Percentiles rank a stretch among this genome's conserved stretches.
Evolutionary conservation across 2,888 invertebrate genomes (phyloP).

Genomic region (Chelonus formosanus): DNA sequence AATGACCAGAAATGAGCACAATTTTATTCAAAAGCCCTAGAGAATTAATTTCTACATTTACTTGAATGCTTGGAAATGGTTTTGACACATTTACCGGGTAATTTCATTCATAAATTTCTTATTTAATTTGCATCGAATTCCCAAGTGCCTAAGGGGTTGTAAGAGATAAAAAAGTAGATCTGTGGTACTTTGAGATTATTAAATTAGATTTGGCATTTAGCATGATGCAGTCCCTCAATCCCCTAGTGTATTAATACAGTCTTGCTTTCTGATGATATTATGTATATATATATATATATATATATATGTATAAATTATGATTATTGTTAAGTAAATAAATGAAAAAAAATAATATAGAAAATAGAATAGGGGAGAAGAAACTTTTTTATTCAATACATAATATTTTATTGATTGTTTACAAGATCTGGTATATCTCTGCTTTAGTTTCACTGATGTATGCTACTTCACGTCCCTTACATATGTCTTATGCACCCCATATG

Average conservation of each 20-base stretch:
- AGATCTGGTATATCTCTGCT: too few species aligned
- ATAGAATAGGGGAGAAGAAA: too few species aligned
- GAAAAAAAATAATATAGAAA: too few species aligned
- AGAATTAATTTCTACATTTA: neutral
- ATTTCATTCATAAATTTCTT: constrained; percentile 7
- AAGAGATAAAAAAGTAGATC: constrained; percentile 19
- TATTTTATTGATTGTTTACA: too few species aligned
- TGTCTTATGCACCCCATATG: constrained; percentile 27
- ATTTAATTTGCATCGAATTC: constrained; percentile 12
- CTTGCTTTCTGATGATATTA: too few species aligned
- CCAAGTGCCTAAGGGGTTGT: constrained; percentile 11
- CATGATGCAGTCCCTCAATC: constrained; percentile 33
- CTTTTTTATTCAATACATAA: too few species aligned
- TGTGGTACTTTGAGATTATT: constrained; percentile 28
- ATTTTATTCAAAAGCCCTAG: neutral
- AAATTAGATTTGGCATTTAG: constrained; percentile 38
- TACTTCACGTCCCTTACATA: neutral
- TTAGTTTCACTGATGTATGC: neutral
- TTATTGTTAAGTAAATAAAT: too few species aligned
- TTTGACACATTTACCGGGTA: constrained; percentile 19
- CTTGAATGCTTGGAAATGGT: neutral
- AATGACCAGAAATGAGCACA: too few species aligned
- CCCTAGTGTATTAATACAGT: constrained; percentile 19
- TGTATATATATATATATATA: too few species aligned
- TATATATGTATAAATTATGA: too few species aligned